Evolutionary conservation across 92 coral and sea anemone genomes (phyloP).

Genomic region (Umimayanthus kanabou): DNA sequence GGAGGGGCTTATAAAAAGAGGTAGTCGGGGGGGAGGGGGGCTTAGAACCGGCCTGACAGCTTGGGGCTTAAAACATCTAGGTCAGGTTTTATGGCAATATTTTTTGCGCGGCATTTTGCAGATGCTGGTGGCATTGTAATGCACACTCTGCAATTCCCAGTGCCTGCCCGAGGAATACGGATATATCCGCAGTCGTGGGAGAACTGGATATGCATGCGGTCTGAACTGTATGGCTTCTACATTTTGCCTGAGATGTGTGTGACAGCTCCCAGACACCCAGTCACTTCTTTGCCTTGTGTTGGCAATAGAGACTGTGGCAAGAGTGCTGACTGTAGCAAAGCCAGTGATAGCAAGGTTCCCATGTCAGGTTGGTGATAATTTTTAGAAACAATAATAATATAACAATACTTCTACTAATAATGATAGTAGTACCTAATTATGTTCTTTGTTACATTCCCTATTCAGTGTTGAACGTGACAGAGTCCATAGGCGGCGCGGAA

Average conservation of each 20-base stretch:
- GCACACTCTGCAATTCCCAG: slow-evolving; percentile 67
- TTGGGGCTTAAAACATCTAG: no score
- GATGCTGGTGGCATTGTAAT: slow-evolving; percentile 75
- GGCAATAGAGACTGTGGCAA: slow-evolving; percentile 86
- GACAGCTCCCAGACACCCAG: slow-evolving; percentile 53
- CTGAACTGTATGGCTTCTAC: slow-evolving; percentile 87
- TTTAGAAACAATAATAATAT: background rate
- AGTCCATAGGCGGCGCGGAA: slow-evolving; percentile 27
- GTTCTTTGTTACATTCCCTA: background rate
- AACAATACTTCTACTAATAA: background rate
- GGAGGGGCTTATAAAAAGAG: no score
- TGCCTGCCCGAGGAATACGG: slow-evolving; percentile 73
- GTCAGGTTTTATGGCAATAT: background rate
- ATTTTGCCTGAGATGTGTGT: slow-evolving; percentile 76
- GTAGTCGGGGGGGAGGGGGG: no score
- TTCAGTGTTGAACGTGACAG: background rate
- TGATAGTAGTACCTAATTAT: background rate
- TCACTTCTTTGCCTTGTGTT: slow-evolving; percentile 56
- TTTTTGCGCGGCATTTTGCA: background rate
- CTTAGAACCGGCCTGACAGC: no score
- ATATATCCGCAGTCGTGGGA: slow-evolving; percentile 64
- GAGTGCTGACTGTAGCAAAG: slow-evolving; percentile 76
- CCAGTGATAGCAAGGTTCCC: slow-evolving; percentile 39
- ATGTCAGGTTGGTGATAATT: slow-evolving; percentile 52
- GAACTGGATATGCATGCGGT: slow-evolving; percentile 89